phyloP scores from a whole-genome alignment of 2,797 vertebrate species.

The Rhinophrynus dorsalis region DNA sequence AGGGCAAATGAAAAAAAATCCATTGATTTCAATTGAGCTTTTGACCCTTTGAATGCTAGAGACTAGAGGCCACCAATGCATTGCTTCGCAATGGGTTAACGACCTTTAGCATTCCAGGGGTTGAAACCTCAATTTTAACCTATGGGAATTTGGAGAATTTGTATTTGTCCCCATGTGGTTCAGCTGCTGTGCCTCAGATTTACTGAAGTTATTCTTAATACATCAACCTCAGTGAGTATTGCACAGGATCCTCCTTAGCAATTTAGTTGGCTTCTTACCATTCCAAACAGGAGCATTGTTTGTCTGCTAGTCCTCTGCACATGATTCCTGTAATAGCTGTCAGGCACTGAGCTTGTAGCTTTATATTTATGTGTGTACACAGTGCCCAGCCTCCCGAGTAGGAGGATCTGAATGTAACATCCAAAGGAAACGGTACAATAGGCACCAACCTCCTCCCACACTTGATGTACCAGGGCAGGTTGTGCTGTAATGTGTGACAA shows the following conservation, averaged over 20 bases:
- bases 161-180: too few relatives aligned
- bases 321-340: constrained; percentile 67
- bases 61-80: too few relatives aligned
- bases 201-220: too few relatives aligned
- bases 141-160: too few relatives aligned
- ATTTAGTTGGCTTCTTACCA: constrained; percentile 71
- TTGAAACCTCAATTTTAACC: too few relatives aligned
- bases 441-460: constrained; percentile 17
- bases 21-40: too few relatives aligned
- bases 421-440: background rate
- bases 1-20: too few relatives aligned
- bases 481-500: background rate
- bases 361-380: constrained; percentile 24
- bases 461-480: constrained; percentile 6
- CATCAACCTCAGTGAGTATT: too few relatives aligned
- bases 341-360: constrained; percentile 8
- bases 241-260: background rate
- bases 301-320: constrained; percentile 79
- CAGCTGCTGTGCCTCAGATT: too few relatives aligned
- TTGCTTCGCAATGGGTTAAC: too few relatives aligned
- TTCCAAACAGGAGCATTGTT: constrained; percentile 83
- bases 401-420: constrained; percentile 14
- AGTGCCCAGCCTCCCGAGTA: constrained; percentile 13
- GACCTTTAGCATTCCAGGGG: too few relatives aligned
- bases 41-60: too few relatives aligned